Conservation (phyloP, 2,797 vertebrate species). For the Anguilla anguilla region DNA sequence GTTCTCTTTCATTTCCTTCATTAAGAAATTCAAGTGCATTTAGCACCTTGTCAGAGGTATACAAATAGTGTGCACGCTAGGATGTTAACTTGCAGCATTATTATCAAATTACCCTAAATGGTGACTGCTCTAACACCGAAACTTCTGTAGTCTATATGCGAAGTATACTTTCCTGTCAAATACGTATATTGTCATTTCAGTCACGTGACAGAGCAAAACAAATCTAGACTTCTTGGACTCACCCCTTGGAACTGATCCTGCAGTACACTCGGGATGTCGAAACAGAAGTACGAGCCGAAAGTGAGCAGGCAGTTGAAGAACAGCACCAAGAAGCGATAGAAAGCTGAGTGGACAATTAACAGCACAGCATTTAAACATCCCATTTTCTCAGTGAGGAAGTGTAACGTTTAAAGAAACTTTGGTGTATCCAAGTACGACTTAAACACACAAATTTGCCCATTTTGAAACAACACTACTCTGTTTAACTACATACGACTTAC, state of each 20-base stretch:
- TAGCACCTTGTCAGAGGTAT: not conserved
- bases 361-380: not conserved
- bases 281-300: slow-evolving; percentile 83
- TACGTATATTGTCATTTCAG: not conserved
- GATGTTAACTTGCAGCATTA: not conserved
- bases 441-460: slow-evolving; percentile 16
- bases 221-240: slow-evolving; percentile 38
- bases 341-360: slow-evolving; percentile 56
- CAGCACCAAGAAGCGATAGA: slow-evolving; percentile 79
- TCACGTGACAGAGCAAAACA: not conserved
- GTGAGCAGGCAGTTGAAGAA: slow-evolving; percentile 84
- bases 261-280: slow-evolving; percentile 80
- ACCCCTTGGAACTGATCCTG: slow-evolving; percentile 85
- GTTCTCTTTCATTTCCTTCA: not conserved
- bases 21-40: not conserved
- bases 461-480: not conserved
- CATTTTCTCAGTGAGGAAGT: not conserved
- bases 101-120: not conserved
- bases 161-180: not conserved
- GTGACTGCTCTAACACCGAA: not conserved
- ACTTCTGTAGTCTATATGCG: not conserved
- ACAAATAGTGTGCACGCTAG: not conserved
- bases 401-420: not conserved
- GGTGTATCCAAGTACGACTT: not conserved
- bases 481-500: not conserved